Evolutionary conservation across 1,140 invertebrate species (phyloP), one percentile per base, ranked within the genome.

Genomic region (Idris sp.): DNA sequence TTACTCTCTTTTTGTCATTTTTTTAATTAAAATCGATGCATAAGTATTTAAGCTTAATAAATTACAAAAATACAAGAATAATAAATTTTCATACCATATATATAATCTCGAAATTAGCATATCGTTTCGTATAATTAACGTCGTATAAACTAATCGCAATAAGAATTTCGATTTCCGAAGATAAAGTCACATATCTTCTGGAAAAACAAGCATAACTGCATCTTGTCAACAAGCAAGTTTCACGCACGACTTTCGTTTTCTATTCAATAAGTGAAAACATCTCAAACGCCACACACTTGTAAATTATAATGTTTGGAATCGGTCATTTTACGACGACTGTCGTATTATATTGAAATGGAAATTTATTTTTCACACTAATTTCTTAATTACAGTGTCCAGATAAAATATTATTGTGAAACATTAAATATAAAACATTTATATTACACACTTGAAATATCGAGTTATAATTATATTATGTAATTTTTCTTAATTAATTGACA

Each of bases 211-310:
- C 48, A 65, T 74, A 74, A 74, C 38, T 62, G 48, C 54, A 56
- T 8, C 61, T 61, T 62, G 61, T 74, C 54, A 74, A 61, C 54
- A 26, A 15, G 26, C 49, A 51, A 49, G 65, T 75, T 75, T 75
- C 73, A 69, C 73, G 40, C 14, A 41, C 38, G 31, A 75, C 64
- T 75, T 75, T 75, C 73, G 40, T 75, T 75, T 75, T 75, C 64
- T 75, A 71, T 75, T 64, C 59, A 35, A 75, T 75, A 69, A 69
- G 65, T 75, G 73, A 75, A 69, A 64, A 65, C 59, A 38, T 54
- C 61, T 59, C 41, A 16, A 41, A n/a, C 26, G 33, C 44, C 13
- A 28, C 11, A 26, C 35, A n/a, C n/a, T 22, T 40, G 18, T 69
- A 69, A 75, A 69, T 69, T 62, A 62, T 49, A 56, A 30, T 14